Evolutionary conservation across 2,888 invertebrate genomes (phyloP).

Genomic region (Drosophila borborema): DNA sequence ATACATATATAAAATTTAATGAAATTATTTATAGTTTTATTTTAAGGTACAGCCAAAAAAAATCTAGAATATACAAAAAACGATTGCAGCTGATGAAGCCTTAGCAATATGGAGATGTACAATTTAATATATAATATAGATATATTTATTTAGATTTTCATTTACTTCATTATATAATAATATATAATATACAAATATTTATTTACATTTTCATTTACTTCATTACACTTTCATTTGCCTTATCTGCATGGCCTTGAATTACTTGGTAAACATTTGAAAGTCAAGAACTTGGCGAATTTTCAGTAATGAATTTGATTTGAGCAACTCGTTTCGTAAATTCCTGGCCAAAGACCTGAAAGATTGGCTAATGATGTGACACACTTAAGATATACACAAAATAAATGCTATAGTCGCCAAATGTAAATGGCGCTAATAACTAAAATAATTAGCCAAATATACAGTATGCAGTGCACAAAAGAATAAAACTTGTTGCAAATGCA

Average conservation of each 20-base stretch:
- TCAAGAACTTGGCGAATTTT: slow-evolving; percentile 3
- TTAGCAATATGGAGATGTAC: too few relatives aligned
- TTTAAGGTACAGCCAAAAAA: too few relatives aligned
- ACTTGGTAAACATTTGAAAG: neutral
- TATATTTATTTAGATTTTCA: too few relatives aligned
- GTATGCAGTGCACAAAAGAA: slow-evolving; percentile 9
- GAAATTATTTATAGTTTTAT: too few relatives aligned
- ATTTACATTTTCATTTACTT: too few relatives aligned
- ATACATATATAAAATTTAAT: too few relatives aligned
- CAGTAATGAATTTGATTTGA: neutral
- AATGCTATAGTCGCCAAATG: neutral
- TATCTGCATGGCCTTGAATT: neutral
- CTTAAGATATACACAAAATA: neutral
- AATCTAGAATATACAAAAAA: too few relatives aligned
- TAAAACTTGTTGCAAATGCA: neutral
- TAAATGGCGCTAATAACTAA: slow-evolving; percentile 7
- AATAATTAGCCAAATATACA: slow-evolving; percentile 33
- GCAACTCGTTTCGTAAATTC: neutral
- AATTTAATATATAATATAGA: too few relatives aligned
- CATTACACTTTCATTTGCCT: too few relatives aligned
- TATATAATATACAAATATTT: too few relatives aligned
- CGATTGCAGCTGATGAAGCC: too few relatives aligned
- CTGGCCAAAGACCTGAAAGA: slow-evolving; percentile 3
- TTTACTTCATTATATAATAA: too few relatives aligned
- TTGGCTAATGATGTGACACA: slow-evolving; percentile 10